phyloP scores from a whole-genome alignment of 2,888 invertebrate genomes.

The Isotomurus palustris region DNA sequence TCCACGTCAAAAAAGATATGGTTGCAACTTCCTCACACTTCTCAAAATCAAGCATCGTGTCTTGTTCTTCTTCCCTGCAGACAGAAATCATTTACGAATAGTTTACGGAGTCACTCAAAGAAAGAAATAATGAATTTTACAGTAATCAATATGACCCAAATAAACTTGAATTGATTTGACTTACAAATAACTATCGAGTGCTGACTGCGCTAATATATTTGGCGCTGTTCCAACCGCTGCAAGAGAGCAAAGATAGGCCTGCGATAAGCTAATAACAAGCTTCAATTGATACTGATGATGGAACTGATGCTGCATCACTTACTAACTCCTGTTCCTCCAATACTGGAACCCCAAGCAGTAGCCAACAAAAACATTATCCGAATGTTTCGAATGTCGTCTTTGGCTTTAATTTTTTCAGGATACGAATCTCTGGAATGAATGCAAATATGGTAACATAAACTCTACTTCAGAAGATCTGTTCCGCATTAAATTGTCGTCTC shows the following conservation, averaged over 20 bases:
- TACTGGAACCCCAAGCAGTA: slow-evolving; percentile 38
- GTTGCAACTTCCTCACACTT: slow-evolving; percentile 23
- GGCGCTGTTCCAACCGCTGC: slow-evolving; percentile 21
- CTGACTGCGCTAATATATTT: slow-evolving; percentile 20
- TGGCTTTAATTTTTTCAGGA: neutral
- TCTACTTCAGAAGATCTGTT: neutral
- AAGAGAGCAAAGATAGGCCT: too few relatives aligned
- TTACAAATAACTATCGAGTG: too few relatives aligned
- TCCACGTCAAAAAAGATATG: slow-evolving; percentile 39
- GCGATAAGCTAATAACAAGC: too few relatives aligned
- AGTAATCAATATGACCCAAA: too few relatives aligned
- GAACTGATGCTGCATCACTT: too few relatives aligned
- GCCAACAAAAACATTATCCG: slow-evolving; percentile 42
- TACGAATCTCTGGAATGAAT: neutral
- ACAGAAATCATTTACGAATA: too few relatives aligned
- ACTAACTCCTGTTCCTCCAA: slow-evolving; percentile 34
- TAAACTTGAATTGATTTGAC: too few relatives aligned
- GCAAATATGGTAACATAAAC: neutral
- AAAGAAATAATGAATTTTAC: too few relatives aligned
- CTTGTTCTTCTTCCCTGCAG: neutral
- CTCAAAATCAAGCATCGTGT: neutral
- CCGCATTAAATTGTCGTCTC: neutral
- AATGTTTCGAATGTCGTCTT: slow-evolving; percentile 24
- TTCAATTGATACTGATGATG: too few relatives aligned
- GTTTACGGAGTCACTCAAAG: too few relatives aligned